A percentile compares a stretch with the other conserved stretches of the same genome.
These are phyloP conservation scores for Ephydatia muelleri DNA, from an alignment of 37 sponge, comb jelly and placozoan genomes.

Conservation along the genomic window DNA sequence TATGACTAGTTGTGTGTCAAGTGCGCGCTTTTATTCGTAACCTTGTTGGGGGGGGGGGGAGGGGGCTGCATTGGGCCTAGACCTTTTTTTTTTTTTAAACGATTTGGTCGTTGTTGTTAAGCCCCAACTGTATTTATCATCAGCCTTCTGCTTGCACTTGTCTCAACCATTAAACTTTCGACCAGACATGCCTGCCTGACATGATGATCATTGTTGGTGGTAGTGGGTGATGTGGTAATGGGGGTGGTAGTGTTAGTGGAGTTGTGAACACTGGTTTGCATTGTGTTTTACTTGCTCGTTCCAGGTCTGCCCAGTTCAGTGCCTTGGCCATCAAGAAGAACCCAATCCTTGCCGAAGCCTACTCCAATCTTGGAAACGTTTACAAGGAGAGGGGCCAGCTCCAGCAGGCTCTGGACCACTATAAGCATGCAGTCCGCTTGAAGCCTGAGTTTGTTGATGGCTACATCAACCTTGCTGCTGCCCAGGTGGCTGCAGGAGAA, in stretches of 20 bases:
- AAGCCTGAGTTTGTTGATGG: constrained; percentile 99
- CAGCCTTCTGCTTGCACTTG: neutral
- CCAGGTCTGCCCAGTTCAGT: constrained; percentile 96
- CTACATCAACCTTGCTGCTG: constrained; percentile 98
- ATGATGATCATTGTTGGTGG: too few species aligned
- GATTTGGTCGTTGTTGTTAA: neutral
- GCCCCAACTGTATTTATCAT: too few species aligned
- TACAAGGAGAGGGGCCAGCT: constrained; percentile 96
- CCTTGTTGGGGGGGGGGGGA: too few species aligned
- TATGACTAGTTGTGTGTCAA: too few species aligned
- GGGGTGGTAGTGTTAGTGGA: too few species aligned
- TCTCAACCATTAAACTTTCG: too few species aligned
- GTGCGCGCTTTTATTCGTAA: too few species aligned
- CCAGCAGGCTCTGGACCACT: constrained; percentile 89
- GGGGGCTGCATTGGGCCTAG: too few species aligned
- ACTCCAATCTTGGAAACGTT: constrained; percentile 98
- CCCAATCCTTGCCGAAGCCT: constrained; percentile 95
- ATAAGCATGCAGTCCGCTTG: constrained; percentile 89
- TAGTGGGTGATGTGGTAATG: too few species aligned
- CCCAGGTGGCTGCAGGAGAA: constrained; percentile 93
- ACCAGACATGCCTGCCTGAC: too few species aligned
- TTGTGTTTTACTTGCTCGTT: neutral
- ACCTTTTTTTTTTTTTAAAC: too few species aligned
- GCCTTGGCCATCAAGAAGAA: constrained; percentile 97
- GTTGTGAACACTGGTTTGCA: too few species aligned